Evolutionary conservation across 2,888 invertebrate species (phyloP).

Genomic region (Kuschelorhynchus macadamiae): DNA sequence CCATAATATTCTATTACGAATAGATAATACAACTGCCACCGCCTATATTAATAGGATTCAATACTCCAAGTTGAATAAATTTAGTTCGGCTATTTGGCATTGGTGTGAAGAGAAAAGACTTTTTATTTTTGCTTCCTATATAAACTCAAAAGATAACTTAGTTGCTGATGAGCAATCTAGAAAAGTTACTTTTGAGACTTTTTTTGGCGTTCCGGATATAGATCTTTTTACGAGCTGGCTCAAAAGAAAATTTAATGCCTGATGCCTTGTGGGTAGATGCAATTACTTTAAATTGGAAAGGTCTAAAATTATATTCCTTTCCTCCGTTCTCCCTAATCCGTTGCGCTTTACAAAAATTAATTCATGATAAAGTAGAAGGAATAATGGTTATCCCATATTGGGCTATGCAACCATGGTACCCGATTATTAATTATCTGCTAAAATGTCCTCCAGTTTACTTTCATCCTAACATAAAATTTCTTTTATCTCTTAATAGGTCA

Average conservation of each 20-base stretch:
- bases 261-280: slow-evolving; percentile 1
- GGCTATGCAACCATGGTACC: slow-evolving; percentile 35
- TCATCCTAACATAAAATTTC: slow-evolving; percentile 43
- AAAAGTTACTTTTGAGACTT: not conserved
- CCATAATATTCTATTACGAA: slow-evolving; percentile 14
- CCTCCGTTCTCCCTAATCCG: slow-evolving; percentile 39
- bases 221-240: slow-evolving; percentile 18
- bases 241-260: slow-evolving; percentile 27
- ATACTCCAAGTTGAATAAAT: not conserved
- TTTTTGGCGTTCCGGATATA: slow-evolving; percentile 7
- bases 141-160: slow-evolving; percentile 13
- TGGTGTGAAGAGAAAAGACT: slow-evolving; percentile 19
- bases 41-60: slow-evolving; percentile 19
- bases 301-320: slow-evolving; percentile 47
- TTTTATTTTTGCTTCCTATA: slow-evolving; percentile 19
- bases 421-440: slow-evolving; percentile 13
- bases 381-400: slow-evolving; percentile 37
- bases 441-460: slow-evolving; percentile 8
- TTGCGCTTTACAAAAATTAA: slow-evolving; percentile 36
- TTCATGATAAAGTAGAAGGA: slow-evolving; percentile 33
- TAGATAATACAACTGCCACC: slow-evolving; percentile 20
- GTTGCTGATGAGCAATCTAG: slow-evolving; percentile 6
- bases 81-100: slow-evolving; percentile 14
- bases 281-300: not conserved
- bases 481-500: slow-evolving; percentile 54